Conservation (phyloP, 1,140 invertebrate species). For the Littorina saxatilis region DNA sequence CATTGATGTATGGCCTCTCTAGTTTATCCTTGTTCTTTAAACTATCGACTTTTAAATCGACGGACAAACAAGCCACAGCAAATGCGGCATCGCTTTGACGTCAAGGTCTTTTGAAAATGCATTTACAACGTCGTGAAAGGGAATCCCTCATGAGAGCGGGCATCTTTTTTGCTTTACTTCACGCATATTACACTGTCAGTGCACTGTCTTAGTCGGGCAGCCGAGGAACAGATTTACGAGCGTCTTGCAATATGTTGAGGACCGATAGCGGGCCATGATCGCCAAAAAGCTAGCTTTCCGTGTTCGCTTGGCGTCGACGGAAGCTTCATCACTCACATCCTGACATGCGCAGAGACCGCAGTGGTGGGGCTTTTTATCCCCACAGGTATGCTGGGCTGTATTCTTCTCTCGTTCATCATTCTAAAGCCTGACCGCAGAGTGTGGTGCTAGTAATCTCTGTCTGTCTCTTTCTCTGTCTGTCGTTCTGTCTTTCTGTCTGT, state of each 20-base stretch:
- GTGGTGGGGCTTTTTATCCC: not conserved
- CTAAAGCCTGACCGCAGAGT: too few species aligned
- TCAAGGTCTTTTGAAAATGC: not conserved
- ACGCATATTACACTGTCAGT: constrained; percentile 26
- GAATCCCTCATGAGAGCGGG: too few species aligned
- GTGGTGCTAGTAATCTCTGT: not conserved
- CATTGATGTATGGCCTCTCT: not conserved
- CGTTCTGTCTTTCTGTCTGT: not conserved
- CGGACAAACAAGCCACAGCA: constrained; percentile 19
- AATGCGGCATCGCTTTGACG: not conserved
- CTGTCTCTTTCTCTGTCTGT: not conserved
- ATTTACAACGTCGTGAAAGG: not conserved
- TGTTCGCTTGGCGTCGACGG: not conserved
- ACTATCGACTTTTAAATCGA: constrained; percentile 24
- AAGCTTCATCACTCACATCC: constrained; percentile 27
- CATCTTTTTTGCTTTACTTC: not conserved
- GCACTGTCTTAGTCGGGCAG: not conserved
- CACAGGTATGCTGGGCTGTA: constrained; percentile 8
- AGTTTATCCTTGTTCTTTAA: not conserved
- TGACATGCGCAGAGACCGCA: constrained; percentile 22
- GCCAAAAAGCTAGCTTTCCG: not conserved
- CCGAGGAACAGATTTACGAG: not conserved
- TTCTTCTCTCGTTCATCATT: constrained; percentile 13
- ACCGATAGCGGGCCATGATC: constrained; percentile 7
- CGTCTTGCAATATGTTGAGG: not conserved